Percentiles rank a stretch among this genome's conserved stretches.
Evolutionary conservation across 2,113 vertebrate species (phyloP).

Genomic region (Mobula hypostoma): DNA sequence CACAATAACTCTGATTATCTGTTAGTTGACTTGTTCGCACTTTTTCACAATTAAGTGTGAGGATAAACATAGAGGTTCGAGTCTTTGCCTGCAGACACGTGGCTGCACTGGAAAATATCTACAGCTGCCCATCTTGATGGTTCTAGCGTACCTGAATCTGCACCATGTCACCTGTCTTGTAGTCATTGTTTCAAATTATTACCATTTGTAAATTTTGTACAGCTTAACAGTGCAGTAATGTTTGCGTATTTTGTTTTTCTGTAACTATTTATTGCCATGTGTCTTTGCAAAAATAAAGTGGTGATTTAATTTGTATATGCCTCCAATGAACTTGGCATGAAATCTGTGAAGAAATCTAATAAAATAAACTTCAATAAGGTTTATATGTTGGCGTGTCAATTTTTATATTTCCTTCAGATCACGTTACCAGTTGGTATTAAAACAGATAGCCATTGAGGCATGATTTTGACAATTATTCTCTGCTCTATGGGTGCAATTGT

Average conservation of each 20-base stretch:
- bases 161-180: conserved; percentile 9
- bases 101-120: not conserved
- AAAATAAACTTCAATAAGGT: conserved; percentile 83
- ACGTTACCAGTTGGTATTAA: not conserved
- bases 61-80: not conserved
- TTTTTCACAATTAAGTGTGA: not conserved
- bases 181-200: conserved; percentile 54
- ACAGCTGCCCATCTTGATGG: not conserved
- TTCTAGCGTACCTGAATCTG: not conserved
- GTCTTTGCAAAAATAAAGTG: conserved; percentile 68
- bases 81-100: not conserved
- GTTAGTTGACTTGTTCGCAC: not conserved
- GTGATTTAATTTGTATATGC: conserved; percentile 75
- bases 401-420: not conserved
- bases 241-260: conserved; percentile 61
- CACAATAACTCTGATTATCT: not conserved
- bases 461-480: not conserved
- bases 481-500: not conserved
- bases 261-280: conserved; percentile 82
- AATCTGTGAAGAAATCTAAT: conserved; percentile 72
- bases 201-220: conserved; percentile 90
- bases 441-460: not conserved
- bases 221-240: conserved; percentile 70
- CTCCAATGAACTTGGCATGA: conserved; percentile 81
- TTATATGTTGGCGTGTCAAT: conserved; percentile 53